phyloP scores from a whole-genome alignment of 2,113 vertebrate genomes.

The Oreotrochilus melanogaster region DNA sequence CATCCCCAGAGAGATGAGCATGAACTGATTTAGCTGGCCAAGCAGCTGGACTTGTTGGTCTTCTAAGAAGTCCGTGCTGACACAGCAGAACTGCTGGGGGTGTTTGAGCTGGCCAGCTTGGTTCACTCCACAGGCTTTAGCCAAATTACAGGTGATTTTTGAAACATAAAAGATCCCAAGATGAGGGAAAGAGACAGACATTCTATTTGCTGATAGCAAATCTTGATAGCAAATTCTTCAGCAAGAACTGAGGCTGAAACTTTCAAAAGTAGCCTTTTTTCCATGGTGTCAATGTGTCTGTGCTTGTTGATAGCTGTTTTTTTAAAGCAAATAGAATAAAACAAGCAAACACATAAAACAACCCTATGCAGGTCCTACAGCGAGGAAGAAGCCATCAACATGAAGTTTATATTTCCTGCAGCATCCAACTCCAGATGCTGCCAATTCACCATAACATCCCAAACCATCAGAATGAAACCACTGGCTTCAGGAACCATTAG shows the following conservation, averaged over 20 bases:
- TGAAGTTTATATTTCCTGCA: not conserved
- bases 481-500: not conserved
- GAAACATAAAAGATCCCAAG: not conserved
- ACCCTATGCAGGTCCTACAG: not conserved
- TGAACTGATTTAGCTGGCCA: not conserved
- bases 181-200: not conserved
- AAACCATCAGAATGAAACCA: not conserved
- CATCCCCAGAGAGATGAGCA: not conserved
- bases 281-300: not conserved
- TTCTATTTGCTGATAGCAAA: not conserved
- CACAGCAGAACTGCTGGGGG: not conserved
- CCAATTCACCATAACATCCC: not conserved
- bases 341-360: fast-evolving
- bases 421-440: not conserved
- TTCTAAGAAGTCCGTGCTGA: not conserved
- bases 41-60: not conserved
- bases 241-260: not conserved
- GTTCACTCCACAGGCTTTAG: not conserved
- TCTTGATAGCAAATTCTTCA: not conserved
- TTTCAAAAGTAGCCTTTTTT: not conserved
- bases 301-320: not conserved
- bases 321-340: not conserved
- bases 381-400: not conserved
- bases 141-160: not conserved
- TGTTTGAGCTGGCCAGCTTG: not conserved